Evolutionary conservation across 2,888 invertebrate species (phyloP).

Genomic region (Isoperla grammatica): DNA sequence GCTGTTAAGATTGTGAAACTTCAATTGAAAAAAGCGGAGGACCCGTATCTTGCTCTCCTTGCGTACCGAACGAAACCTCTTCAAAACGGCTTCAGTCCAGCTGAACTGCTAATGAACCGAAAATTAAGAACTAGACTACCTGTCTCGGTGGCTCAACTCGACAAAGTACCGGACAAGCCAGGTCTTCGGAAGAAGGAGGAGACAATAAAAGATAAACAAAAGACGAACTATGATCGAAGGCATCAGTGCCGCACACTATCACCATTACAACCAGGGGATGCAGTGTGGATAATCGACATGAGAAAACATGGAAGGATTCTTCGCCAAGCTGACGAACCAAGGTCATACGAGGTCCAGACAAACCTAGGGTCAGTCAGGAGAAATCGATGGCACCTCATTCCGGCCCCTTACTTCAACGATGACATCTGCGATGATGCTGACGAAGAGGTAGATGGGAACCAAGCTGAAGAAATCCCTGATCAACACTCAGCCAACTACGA

Average conservation of each 20-base stretch:
- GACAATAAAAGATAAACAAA: background rate
- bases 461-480: too few relatives aligned
- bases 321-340: background rate
- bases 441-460: too few relatives aligned
- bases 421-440: too few relatives aligned
- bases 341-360: background rate
- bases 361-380: background rate
- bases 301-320: background rate
- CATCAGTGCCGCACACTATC: background rate
- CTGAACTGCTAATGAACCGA: constrained; percentile 26
- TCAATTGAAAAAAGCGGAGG: too few relatives aligned
- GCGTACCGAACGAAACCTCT: background rate
- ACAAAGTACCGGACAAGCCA: background rate
- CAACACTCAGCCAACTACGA: too few relatives aligned
- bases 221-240: background rate
- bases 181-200: background rate
- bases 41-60: too few relatives aligned
- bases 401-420: background rate
- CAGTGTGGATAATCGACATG: background rate
- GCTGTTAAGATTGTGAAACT: too few relatives aligned
- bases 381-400: background rate
- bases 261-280: background rate
- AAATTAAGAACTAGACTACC: constrained; percentile 22
- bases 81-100: constrained; percentile 27
- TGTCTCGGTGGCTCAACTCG: background rate